phyloP scores from a whole-genome alignment of 2,888 invertebrate genomes.

The Drosophila koepferae region DNA sequence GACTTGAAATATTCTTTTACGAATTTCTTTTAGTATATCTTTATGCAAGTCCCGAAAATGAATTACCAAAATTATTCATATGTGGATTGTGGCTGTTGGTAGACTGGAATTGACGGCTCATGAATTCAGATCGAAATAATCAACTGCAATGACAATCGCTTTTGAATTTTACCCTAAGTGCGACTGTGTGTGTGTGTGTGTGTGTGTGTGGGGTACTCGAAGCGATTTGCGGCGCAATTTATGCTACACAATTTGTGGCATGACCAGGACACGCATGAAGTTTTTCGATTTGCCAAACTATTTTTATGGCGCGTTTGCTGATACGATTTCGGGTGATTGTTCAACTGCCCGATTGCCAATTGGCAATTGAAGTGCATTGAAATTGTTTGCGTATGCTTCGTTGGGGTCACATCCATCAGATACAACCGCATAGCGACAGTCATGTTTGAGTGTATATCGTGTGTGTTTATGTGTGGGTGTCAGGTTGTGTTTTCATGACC shows the following conservation, averaged over 20 bases:
- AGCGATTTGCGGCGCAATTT: slow-evolving; percentile 62
- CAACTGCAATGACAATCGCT: slow-evolving; percentile 18
- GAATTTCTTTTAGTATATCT: neutral
- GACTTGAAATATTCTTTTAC: no score
- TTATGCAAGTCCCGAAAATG: neutral
- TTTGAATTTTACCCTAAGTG: slow-evolving; percentile 11
- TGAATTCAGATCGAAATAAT: slow-evolving; percentile 46
- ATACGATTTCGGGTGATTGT: slow-evolving; percentile 44
- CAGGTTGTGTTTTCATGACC: slow-evolving; percentile 36
- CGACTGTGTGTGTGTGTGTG: neutral
- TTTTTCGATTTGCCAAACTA: slow-evolving; percentile 70
- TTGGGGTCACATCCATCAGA: slow-evolving; percentile 65
- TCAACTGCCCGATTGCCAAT: slow-evolving; percentile 36
- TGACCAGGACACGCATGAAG: slow-evolving; percentile 39
- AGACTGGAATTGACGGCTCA: slow-evolving; percentile 59
- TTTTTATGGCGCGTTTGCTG: slow-evolving; percentile 42
- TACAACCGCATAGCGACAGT: slow-evolving; percentile 16
- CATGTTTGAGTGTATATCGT: slow-evolving; percentile 57
- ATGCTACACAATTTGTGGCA: slow-evolving; percentile 60
- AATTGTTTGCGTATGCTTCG: slow-evolving; percentile 63
- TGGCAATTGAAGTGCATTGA: slow-evolving; percentile 53
- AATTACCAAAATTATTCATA: slow-evolving; percentile 23
- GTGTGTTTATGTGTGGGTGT: slow-evolving; percentile 4
- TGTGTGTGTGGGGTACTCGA: slow-evolving; percentile 18
- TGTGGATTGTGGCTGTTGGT: neutral